Evolutionary conservation across 2,797 vertebrate species (phyloP).

Genomic region (Calcarius lapponicus): DNA sequence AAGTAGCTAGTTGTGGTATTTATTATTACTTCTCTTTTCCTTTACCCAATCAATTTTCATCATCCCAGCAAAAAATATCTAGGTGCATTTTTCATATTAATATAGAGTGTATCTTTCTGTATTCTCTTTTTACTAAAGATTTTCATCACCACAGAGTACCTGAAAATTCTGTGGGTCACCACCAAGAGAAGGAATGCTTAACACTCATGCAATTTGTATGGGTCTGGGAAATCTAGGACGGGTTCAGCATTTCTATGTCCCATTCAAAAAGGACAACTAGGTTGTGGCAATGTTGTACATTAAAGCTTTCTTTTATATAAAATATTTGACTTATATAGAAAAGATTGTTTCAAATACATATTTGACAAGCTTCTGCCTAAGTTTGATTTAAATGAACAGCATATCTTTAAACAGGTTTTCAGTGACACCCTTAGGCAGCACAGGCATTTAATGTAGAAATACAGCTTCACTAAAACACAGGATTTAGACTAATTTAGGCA

Average conservation of each 20-base stretch:
- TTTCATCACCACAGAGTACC: not conserved
- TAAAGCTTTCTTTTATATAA: not conserved
- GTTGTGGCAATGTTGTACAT: not conserved
- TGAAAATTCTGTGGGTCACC: not conserved
- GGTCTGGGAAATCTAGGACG: not conserved
- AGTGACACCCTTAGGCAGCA: not conserved
- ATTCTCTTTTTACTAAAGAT: not conserved
- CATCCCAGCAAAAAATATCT: not conserved
- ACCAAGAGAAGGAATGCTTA: not conserved
- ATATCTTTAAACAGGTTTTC: not conserved
- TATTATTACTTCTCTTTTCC: not conserved
- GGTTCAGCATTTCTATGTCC: not conserved
- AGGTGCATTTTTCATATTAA: not conserved
- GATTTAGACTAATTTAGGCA: not conserved
- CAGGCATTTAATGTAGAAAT: not conserved
- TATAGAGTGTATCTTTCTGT: not conserved
- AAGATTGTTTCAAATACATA: not conserved
- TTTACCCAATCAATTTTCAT: not conserved
- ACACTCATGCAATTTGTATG: rapidly evolving
- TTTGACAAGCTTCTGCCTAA: not conserved
- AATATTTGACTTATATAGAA: not conserved
- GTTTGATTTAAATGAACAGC: not conserved
- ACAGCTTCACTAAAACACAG: not conserved
- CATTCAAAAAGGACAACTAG: not conserved
- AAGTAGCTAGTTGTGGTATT: not conserved